Evolutionary conservation across 2,113 vertebrate genomes (phyloP).

Genomic region (Dipodomys stephensi): DNA sequence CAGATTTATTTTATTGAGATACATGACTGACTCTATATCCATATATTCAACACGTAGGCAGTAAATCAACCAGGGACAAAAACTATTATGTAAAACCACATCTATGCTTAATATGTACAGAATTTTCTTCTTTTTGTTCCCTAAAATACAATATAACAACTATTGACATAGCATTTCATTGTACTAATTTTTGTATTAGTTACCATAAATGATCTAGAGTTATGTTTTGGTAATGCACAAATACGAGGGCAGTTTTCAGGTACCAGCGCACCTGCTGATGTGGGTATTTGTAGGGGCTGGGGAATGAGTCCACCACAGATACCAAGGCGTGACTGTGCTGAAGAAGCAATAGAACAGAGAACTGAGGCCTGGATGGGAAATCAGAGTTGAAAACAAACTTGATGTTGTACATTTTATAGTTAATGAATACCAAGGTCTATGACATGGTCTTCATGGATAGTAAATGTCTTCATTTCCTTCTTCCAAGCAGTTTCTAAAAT

Average conservation of each 20-base stretch:
- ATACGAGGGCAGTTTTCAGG: background rate
- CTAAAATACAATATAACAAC: background rate
- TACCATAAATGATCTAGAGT: background rate
- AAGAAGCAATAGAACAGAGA: background rate
- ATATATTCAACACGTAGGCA: background rate
- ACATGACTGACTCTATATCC: background rate
- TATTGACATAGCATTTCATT: background rate
- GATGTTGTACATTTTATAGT: background rate
- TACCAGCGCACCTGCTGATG: background rate
- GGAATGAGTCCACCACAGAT: too few relatives aligned
- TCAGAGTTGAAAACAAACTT: conserved; percentile 32
- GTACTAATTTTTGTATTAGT: background rate
- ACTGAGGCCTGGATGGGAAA: background rate
- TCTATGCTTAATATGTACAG: background rate
- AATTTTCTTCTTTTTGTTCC: background rate
- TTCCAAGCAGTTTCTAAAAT: background rate
- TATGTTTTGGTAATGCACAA: too few relatives aligned
- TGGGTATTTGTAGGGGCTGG: background rate
- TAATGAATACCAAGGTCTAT: background rate
- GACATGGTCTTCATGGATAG: background rate
- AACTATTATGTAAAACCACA: background rate
- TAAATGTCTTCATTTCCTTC: conserved; percentile 10
- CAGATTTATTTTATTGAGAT: background rate
- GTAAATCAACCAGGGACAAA: background rate
- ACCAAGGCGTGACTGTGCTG: background rate